Base-by-base conservation (phyloP, 2,113 vertebrate species). In the Megaceryle torquata region DNA sequence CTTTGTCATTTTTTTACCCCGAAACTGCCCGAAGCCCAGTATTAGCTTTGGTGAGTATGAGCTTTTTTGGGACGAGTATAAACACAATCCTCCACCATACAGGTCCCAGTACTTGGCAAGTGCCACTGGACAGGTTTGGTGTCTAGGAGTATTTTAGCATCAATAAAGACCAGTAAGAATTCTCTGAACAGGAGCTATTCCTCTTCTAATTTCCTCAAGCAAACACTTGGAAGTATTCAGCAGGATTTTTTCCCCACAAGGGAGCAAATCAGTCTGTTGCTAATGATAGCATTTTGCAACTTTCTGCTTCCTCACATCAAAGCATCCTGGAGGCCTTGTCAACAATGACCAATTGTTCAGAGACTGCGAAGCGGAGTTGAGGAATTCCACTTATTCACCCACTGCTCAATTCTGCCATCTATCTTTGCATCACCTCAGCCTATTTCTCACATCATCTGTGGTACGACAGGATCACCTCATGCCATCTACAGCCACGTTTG, bases 241-340 rank as follows among this genome's bases (percentile, higher is more conserved):
- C 51, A 94, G 24, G 16, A 14, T 20, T 37, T 37, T 57, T 59
- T 33, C 7, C 7, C 63, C 11, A 24, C 56, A 67, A 33, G 10
- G 43, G 35, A 44, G 54, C 51, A 77, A 54, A 69, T 44, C 33
- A 21, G 37, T 6, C 41, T 79, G 79, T 89, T 85, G 43, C 44
- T 81, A 70, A 79, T 39, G 67, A 48, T 10, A 67, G 44, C 5
- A 59, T 91, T 96, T 85, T 68, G 83, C 69, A 91, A 61, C 86
- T 60, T 56, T 63, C 82, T 72, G 78, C 85, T 92, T 95, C 91
- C 91, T 92, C 51, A 35, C 89, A 72, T 86, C 84, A 95, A 96
- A 96, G 93, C 74, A 70, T 57, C 78, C 87, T 44, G 59, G 39
- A 92, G 84, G 91, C n/a, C 87, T 61, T 57, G 19, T 80, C 90